Conservation (phyloP, 2,888 invertebrate genomes). For the Dascillus cervinus region DNA sequence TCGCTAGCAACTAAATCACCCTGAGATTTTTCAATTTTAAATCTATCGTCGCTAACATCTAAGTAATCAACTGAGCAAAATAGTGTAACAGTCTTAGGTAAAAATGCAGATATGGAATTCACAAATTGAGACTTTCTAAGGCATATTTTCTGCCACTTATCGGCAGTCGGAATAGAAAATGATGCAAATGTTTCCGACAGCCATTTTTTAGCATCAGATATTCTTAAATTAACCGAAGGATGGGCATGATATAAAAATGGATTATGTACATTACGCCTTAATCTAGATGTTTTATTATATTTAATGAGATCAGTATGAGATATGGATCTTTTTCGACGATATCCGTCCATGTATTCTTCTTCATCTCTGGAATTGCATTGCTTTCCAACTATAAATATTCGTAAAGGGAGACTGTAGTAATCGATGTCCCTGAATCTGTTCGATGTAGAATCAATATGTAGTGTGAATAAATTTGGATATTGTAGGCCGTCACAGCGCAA, state of each 20-base stretch:
- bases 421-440: constrained; percentile 71
- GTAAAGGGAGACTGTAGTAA: constrained; percentile 72
- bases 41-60: constrained; percentile 69
- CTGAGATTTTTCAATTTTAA: constrained; percentile 63
- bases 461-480: constrained; percentile 78
- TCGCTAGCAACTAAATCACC: constrained; percentile 73
- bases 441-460: constrained; percentile 80
- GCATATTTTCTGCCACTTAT: constrained; percentile 75
- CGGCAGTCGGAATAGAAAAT: constrained; percentile 76
- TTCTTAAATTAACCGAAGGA: constrained; percentile 56
- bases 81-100: constrained; percentile 65
- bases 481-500: constrained; percentile 73
- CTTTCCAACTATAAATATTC: constrained; percentile 66
- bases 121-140: constrained; percentile 71
- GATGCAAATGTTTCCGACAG: constrained; percentile 80
- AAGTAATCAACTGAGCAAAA: constrained; percentile 69
- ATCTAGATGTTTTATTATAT: constrained; percentile 14
- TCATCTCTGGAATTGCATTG: constrained; percentile 57
- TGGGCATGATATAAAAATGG: constrained; percentile 42
- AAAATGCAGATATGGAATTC: constrained; percentile 68
- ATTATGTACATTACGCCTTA: constrained; percentile 18
- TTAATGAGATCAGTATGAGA: constrained; percentile 14
- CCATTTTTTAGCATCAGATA: constrained; percentile 76
- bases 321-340: constrained; percentile 25
- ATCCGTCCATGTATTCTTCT: constrained; percentile 40